Evolutionary conservation across 1,140 invertebrate genomes (phyloP).

Genomic region (Pristionchus pacificus): DNA sequence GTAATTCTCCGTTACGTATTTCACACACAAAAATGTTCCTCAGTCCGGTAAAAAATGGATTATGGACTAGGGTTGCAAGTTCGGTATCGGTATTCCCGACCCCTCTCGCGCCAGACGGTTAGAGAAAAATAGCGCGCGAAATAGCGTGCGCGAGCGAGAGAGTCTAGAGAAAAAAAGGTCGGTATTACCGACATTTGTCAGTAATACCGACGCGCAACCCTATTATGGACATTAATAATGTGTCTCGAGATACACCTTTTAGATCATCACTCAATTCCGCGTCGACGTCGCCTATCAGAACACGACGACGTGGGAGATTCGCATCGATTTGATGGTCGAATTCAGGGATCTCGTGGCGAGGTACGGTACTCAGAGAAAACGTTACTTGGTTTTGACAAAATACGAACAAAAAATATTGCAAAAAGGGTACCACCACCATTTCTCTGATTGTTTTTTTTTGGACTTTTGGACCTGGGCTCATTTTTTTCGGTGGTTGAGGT

Average conservation of each 20-base stretch:
- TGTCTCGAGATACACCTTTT: background rate
- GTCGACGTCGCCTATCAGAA: conserved; percentile 51
- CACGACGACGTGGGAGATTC: conserved; percentile 43
- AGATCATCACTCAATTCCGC: conserved; percentile 38
- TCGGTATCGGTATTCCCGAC: too few relatives aligned
- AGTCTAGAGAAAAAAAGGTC: conserved; percentile 11
- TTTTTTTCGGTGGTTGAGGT: background rate
- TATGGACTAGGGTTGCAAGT: too few relatives aligned
- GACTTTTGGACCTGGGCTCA: background rate
- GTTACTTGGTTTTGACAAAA: background rate
- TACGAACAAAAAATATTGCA: background rate
- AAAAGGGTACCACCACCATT: background rate
- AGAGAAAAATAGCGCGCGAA: too few relatives aligned
- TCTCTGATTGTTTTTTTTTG: background rate
- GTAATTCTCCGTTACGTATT: too few relatives aligned
- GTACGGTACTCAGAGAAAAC: conserved; percentile 1
- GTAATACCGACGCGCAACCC: background rate
- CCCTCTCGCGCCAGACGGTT: too few relatives aligned
- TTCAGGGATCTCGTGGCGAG: conserved; percentile 46
- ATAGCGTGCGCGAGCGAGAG: too few relatives aligned
- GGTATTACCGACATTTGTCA: too few relatives aligned
- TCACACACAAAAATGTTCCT: too few relatives aligned
- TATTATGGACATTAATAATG: conserved; percentile 14
- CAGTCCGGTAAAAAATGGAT: too few relatives aligned
- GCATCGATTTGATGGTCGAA: conserved; percentile 51